These are phyloP conservation scores for Glaucomys volans DNA, from an alignment of 2,113 vertebrate species.

Conservation along the genomic window DNA sequence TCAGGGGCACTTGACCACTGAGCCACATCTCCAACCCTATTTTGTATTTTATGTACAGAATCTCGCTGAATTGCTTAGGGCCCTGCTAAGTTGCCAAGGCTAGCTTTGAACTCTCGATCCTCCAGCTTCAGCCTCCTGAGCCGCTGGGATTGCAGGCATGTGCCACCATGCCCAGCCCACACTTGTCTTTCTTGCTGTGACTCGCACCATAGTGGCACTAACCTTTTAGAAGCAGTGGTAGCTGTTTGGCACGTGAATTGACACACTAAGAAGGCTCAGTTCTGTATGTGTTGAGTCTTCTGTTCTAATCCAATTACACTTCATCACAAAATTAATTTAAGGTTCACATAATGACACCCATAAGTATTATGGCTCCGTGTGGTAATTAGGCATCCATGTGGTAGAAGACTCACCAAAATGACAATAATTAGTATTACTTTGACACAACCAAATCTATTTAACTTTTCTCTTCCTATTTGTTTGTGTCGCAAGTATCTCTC, in stretches of 20 bases:
- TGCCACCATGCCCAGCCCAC: too few species aligned
- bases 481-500: not conserved
- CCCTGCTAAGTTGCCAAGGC: too few species aligned
- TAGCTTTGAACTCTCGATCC: too few species aligned
- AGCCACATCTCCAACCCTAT: too few species aligned
- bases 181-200: not conserved
- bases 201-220: not conserved
- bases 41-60: too few species aligned
- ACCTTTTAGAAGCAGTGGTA: not conserved
- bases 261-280: not conserved
- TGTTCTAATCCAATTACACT: slow-evolving; percentile 18
- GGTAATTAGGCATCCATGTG: slow-evolving; percentile 5
- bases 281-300: not conserved
- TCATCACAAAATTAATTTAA: slow-evolving; percentile 57
- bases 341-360: not conserved
- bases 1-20: too few species aligned
- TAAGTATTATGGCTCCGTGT: not conserved
- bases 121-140: too few species aligned
- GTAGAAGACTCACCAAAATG: slow-evolving; percentile 4
- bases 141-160: too few species aligned
- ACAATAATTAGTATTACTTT: slow-evolving; percentile 52
- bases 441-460: slow-evolving; percentile 2
- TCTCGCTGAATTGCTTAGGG: too few species aligned
- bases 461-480: not conserved
- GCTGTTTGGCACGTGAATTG: not conserved